phyloP scores from a whole-genome alignment of 2,888 invertebrate genomes.

The Osedax fenrisi region DNA sequence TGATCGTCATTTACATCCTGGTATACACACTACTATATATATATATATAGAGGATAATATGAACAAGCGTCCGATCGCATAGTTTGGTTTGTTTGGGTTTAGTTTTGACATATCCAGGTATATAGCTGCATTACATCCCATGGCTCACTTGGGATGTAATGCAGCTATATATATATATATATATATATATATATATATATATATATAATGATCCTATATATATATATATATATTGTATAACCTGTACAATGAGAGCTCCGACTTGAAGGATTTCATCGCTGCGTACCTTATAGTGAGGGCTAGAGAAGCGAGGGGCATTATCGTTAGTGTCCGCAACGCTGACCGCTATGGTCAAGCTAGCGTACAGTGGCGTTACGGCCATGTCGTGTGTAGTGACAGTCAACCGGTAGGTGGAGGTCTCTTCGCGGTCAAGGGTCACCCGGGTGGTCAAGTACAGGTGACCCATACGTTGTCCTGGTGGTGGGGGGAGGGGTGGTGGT shows the following conservation, averaged over 20 bases:
- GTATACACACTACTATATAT: too few species aligned
- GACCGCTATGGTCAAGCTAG: not conserved
- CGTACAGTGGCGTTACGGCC: not conserved
- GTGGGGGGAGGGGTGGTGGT: too few species aligned
- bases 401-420: not conserved
- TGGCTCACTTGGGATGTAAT: too few species aligned
- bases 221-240: not conserved
- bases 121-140: too few species aligned
- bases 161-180: not conserved
- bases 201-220: not conserved
- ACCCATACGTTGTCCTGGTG: not conserved
- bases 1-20: too few species aligned
- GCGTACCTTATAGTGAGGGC: not conserved
- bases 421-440: not conserved
- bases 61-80: too few species aligned
- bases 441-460: not conserved
- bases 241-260: not conserved
- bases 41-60: too few species aligned
- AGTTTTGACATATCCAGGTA: too few species aligned
- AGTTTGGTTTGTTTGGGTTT: too few species aligned
- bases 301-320: not conserved
- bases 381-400: not conserved
- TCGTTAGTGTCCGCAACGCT: not conserved
- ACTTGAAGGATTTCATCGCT: not conserved
- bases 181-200: not conserved